Evolutionary conservation across 2,797 vertebrate genomes (phyloP).

Genomic region (Botia kubotai): DNA sequence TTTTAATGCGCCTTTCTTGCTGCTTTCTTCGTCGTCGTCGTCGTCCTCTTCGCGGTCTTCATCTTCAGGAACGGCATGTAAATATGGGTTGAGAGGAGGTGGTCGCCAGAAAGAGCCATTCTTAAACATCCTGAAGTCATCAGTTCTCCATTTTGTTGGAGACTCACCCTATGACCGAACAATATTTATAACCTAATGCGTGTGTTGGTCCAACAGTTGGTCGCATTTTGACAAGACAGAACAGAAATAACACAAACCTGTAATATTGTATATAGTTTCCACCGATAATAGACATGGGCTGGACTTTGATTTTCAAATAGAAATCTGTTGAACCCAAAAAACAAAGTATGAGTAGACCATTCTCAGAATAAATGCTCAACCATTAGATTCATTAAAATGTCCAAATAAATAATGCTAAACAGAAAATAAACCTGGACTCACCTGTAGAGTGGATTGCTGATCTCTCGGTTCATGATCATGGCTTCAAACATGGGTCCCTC

Average conservation of each 20-base stretch:
- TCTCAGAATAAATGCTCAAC: background rate
- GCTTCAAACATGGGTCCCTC: conserved; percentile 99
- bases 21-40: conserved; percentile 88
- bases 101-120: conserved; percentile 97
- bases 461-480: conserved; percentile 99
- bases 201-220: background rate
- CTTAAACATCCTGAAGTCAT: conserved; percentile 98
- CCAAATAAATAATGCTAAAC: too few relatives aligned
- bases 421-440: conserved; percentile 58
- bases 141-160: conserved; percentile 94
- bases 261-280: conserved; percentile 97
- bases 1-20: conserved; percentile 95
- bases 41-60: conserved; percentile 88
- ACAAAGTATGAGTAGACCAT: background rate
- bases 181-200: background rate
- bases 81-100: conserved; percentile 94
- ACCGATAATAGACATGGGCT: conserved; percentile 97
- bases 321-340: conserved; percentile 83
- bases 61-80: conserved; percentile 94
- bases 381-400: too few relatives aligned
- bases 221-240: background rate
- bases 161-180: conserved; percentile 86
- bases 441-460: conserved; percentile 99
- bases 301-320: conserved; percentile 99
- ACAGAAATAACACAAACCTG: conserved; percentile 78